Evolutionary conservation across 1,140 invertebrate species (phyloP), one percentile per base, ranked within the genome.

Genomic region (Frieseomelitta varia): DNA sequence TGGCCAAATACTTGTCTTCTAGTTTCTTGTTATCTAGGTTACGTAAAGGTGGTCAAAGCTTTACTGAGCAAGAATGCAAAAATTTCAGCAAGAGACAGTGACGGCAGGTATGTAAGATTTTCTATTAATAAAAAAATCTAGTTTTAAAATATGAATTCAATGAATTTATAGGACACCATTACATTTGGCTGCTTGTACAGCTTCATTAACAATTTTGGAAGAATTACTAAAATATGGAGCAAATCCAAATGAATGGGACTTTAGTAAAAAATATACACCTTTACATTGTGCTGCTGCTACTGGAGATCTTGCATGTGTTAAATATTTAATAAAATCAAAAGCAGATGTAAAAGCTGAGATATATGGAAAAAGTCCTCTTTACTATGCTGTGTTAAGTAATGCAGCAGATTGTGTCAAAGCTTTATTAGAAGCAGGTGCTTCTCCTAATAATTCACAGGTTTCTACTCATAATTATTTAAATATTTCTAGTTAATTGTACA

Each of bases 401-500:
- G 96, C 96, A 10, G 94, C 94, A 27, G 96, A 97, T 79, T 97
- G 97, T 86, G 97, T 97, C 0, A 95, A 96, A 87, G 95, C 95
- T 77, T 93, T 98, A 68, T 91, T 98, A 51, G 95, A 96, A 87
- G 95, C 96, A 68, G 97, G 97, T 51, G 97, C 97, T 10, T 96
- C 95, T 89, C 97, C 97, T 67, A 97, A 97, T 88, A 97, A 97
- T 79, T 96, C 96, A n/a, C 97, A 97, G 95, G 97, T 96, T 92
- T 77, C 19, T 55, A 55, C 55, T 71, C 56, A 68, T 14, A 27
- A 81, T n/a, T 19, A 55, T 39, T 39, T 55, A 34, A 21, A 61
- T 63, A 78, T 30, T 51, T 19, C 1, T 58, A 61, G 27, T 69
- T 30, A 39, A 21, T 61, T 65, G 30, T 55, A 56, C 14, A n/a